Base-by-base conservation (phyloP, 2,797 vertebrate genomes). In the Pseudomugil gertrudae region DNA sequence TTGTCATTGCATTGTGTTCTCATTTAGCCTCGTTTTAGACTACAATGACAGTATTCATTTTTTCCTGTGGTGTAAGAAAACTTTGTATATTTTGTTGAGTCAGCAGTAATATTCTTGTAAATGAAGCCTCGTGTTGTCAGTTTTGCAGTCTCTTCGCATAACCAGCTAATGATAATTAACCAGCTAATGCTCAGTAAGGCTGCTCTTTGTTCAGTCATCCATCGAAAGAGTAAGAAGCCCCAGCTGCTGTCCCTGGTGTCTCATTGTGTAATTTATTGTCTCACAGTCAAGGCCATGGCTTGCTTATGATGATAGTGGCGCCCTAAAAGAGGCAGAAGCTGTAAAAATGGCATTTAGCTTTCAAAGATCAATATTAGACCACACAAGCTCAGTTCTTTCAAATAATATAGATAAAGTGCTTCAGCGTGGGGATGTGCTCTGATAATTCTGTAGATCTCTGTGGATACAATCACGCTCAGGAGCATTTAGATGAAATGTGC, bases 1-100 rank as follows among this genome's bases (percentile, higher is more conserved):
- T 78, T n/a, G 17, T 81, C 47, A 59, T 53, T 45, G 21, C 66
- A 33, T 71, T 81, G 66, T 51, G 50, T 69, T 73, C 50, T 48
- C 19, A 19, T 79, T 69, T 74, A 79, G 64, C 33, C 56, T 71
- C 74, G 43, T 80, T 36, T 45, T 15, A 66, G 67, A 51, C 40
- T 38, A 48, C 32, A 53, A 60, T 69, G 17, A 60, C 15, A 24
- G 24, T 9, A 15, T 60, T 52, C 65, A 15, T 30, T 36, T 47
- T 1, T 48, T 45, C 27, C 24, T 51, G 21, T 36, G 17, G 13
- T 52, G n/a, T 21, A 19, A 11, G 52, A 45, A 40, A 71, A 26
- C 51, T 11, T 0, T 63, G n/a, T 9, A n/a, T 15, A 54, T 73
- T 57, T 50, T 50, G 23, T 69, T 54, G 19, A 57, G 23, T 26